Conservation (phyloP, 1,140 invertebrate genomes). For the Cheumatopsyche charites region DNA sequence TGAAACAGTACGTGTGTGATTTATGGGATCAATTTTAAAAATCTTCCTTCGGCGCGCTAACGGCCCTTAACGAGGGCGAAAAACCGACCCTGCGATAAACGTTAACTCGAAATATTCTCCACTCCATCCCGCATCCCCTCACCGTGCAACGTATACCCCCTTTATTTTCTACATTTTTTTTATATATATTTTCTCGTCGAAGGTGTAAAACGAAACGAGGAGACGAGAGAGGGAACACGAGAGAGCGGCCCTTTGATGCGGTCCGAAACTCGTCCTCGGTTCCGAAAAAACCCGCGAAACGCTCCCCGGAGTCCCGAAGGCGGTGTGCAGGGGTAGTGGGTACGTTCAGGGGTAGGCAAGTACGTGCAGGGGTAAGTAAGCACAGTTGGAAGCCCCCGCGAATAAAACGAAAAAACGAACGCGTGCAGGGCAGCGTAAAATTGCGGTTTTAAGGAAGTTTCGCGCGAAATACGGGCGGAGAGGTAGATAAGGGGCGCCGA, state of each 20-base stretch:
- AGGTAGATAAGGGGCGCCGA: no score
- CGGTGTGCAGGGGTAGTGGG: no score
- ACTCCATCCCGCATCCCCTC: no score
- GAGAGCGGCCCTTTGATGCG: constrained; percentile 15
- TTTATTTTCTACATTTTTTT: no score
- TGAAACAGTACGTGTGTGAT: constrained; percentile 13
- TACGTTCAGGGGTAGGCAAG: background rate
- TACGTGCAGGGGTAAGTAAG: background rate
- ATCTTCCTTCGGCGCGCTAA: constrained; percentile 13
- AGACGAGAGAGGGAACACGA: constrained; percentile 1
- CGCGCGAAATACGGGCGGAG: background rate
- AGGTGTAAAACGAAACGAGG: constrained; percentile 19
- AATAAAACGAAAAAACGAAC: constrained; percentile 34
- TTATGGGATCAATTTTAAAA: constrained; percentile 29
- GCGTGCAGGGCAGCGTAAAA: constrained; percentile 6
- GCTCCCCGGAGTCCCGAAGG: constrained; percentile 16
- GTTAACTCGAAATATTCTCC: constrained; percentile 23
- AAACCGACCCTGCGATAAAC: constrained; percentile 23
- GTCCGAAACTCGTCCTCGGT: background rate
- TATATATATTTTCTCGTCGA: no score
- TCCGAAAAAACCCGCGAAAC: constrained; percentile 6
- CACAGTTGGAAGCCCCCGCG: background rate
- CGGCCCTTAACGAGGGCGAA: constrained; percentile 17
- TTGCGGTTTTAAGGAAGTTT: constrained; percentile 26
- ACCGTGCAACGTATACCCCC: background rate